Evolutionary conservation across 2,888 invertebrate genomes (phyloP).

Genomic region (Oasisia sp.): DNA sequence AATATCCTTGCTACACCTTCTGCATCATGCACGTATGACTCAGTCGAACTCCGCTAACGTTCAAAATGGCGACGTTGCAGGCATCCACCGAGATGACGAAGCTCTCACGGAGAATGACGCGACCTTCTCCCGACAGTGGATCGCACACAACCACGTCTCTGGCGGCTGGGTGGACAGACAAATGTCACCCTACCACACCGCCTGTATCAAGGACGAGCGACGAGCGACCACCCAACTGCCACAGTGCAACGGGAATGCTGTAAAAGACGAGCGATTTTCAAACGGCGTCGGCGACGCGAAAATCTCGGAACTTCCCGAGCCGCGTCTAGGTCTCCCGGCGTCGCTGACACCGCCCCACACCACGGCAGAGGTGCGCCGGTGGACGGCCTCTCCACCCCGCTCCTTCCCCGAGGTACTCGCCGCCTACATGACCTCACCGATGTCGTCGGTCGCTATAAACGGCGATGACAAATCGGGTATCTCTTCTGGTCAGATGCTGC

Average conservation of each 20-base stretch:
- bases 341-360: background rate
- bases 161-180: background rate
- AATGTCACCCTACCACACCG: background rate
- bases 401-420: background rate
- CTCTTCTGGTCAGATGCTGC: background rate
- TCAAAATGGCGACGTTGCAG: background rate
- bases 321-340: background rate
- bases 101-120: background rate
- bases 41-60: no score
- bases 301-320: background rate
- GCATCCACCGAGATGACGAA: background rate
- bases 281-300: background rate
- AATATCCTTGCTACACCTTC: no score
- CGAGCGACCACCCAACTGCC: background rate
- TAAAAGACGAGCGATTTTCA: background rate
- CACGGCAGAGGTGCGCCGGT: background rate
- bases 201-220: background rate
- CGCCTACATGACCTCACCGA: background rate
- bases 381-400: background rate
- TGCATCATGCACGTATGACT: no score
- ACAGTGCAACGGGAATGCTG: background rate
- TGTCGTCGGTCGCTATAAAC: background rate
- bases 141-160: background rate
- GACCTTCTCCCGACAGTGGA: background rate
- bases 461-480: background rate